Evolutionary conservation across 2,888 invertebrate genomes (phyloP).

Genomic region (Drosophila mettleri): DNA sequence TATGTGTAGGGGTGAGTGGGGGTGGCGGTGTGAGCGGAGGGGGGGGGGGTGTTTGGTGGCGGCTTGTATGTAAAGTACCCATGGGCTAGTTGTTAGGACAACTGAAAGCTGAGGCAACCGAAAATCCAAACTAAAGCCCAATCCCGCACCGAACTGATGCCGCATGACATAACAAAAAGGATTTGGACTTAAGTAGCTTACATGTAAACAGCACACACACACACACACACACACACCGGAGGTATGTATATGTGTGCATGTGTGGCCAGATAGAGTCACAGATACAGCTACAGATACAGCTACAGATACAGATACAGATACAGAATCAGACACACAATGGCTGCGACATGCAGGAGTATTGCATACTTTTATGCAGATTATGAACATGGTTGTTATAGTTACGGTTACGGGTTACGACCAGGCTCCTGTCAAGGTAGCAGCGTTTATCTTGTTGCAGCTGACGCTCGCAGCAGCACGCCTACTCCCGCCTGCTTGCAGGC

Average conservation of each 20-base stretch:
- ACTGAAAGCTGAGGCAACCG: conserved; percentile 38
- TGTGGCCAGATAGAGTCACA: conserved; percentile 3
- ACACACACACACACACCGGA: conserved; percentile 4
- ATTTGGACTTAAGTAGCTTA: conserved; percentile 75
- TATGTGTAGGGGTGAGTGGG: background rate
- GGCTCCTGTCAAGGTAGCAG: conserved; percentile 43
- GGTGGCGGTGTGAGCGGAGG: accelerated
- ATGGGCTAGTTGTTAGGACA: conserved; percentile 57
- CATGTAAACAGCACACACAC: conserved; percentile 60
- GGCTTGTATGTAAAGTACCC: conserved; percentile 67
- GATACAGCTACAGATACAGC: background rate
- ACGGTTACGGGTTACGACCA: conserved; percentile 22
- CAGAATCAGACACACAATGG: conserved; percentile 3
- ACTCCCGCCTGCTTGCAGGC: conserved; percentile 5
- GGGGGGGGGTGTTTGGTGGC: background rate
- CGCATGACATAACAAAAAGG: conserved; percentile 74
- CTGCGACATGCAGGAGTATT: conserved; percentile 46
- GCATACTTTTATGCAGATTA: conserved; percentile 74
- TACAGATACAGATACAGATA: conserved; percentile 4
- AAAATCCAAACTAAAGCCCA: conserved; percentile 26
- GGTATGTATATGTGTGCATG: too few relatives aligned
- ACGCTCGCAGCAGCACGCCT: conserved; percentile 23
- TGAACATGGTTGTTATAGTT: conserved; percentile 59
- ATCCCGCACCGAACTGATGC: conserved; percentile 43
- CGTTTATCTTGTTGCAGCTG: conserved; percentile 58